phyloP scores from a whole-genome alignment of 2,888 invertebrate genomes.

The Papilio elwesi region DNA sequence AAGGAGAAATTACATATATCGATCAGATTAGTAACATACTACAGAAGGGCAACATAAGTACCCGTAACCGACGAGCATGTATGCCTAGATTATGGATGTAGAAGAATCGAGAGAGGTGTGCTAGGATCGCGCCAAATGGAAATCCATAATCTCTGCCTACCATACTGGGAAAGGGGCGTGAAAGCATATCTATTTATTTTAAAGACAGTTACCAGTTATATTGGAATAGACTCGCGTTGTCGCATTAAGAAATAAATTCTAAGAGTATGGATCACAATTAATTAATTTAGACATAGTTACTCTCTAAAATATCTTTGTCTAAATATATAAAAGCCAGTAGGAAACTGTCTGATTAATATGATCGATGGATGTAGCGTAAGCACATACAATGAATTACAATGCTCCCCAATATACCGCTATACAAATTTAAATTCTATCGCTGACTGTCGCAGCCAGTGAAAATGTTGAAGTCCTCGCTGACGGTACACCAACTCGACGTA shows the following conservation, averaged over 20 bases:
- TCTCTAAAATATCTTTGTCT: slow-evolving; percentile 18
- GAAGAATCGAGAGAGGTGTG: too few relatives aligned
- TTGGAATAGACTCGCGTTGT: not conserved
- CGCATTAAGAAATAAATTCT: not conserved
- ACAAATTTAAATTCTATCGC: slow-evolving; percentile 80
- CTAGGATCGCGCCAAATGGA: too few relatives aligned
- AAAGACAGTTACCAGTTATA: not conserved
- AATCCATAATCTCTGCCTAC: too few relatives aligned
- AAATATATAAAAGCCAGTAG: slow-evolving; percentile 50
- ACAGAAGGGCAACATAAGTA: too few relatives aligned
- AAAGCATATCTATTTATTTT: too few relatives aligned
- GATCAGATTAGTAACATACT: too few relatives aligned
- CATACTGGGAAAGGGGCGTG: too few relatives aligned
- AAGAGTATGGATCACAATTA: not conserved
- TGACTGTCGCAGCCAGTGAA: slow-evolving; percentile 72
- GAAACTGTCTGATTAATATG: slow-evolving; percentile 69
- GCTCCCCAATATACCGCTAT: slow-evolving; percentile 72
- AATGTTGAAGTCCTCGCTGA: slow-evolving; percentile 73
- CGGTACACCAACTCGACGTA: slow-evolving; percentile 74
- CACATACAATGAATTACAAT: slow-evolving; percentile 75
- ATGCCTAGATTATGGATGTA: too few relatives aligned
- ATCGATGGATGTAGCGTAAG: slow-evolving; percentile 60
- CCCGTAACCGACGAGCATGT: too few relatives aligned
- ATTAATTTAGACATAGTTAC: slow-evolving; percentile 8
- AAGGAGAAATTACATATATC: too few relatives aligned